phyloP scores from a whole-genome alignment of 2,888 invertebrate genomes.

The Phorcus lineatus region DNA sequence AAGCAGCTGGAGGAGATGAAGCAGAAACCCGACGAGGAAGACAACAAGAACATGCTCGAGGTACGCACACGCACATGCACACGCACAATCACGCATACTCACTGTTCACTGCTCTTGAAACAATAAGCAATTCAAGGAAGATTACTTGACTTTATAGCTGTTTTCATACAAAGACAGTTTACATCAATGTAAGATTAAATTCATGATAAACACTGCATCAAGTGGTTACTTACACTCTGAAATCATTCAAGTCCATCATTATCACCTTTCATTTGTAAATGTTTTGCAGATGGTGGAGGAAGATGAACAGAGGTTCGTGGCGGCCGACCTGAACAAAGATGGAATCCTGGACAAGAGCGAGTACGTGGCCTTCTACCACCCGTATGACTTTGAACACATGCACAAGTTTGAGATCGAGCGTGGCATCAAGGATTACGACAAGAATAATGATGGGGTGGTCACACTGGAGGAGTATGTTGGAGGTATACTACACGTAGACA shows the following conservation, averaged over 20 bases:
- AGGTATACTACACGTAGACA: constrained; percentile 46
- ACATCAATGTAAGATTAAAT: no score
- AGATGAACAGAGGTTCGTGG: constrained; percentile 89
- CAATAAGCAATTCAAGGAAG: no score
- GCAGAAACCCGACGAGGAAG: background rate
- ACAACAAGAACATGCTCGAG: constrained; percentile 10
- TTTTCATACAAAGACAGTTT: no score
- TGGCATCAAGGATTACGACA: constrained; percentile 90
- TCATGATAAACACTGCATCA: no score
- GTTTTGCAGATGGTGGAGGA: constrained; percentile 80
- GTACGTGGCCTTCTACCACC: constrained; percentile 92
- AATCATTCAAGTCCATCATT: no score
- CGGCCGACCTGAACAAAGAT: constrained; percentile 90
- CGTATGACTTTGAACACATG: constrained; percentile 95
- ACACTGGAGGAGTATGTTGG: constrained; percentile 85
- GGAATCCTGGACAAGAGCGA: constrained; percentile 85
- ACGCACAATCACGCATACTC: no score
- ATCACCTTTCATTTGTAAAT: no score
- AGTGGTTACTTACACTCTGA: no score
- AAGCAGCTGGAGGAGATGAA: constrained; percentile 54
- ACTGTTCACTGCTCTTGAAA: no score
- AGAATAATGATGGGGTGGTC: constrained; percentile 87
- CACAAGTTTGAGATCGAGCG: constrained; percentile 70
- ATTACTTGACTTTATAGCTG: no score
- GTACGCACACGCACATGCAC: background rate